Evolutionary conservation across 1,140 invertebrate genomes (phyloP), one percentile per base, ranked within the genome.

Genomic region (Lepidurus packardi): DNA sequence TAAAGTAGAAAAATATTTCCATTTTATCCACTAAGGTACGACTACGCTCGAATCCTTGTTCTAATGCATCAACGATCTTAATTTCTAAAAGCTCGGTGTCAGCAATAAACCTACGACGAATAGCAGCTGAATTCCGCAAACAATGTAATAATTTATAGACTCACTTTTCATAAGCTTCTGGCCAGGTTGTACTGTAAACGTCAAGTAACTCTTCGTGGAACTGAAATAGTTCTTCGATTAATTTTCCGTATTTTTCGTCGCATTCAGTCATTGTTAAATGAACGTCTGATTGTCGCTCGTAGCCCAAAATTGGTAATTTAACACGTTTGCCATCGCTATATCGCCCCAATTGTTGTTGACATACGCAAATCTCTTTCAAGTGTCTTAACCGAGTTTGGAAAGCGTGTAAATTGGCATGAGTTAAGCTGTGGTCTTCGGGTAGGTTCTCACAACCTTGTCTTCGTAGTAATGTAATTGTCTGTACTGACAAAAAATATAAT

Each of bases 351-450:
- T 53, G 44, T 77, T 77, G 44, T 24, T 53, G 76, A 10, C 44
- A 77, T 77, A 53, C 44, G 43, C 76, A 77, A 53, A 77, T 77
- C 10, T 77, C 76, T 34, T 53, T 77, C 10, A 77, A 7, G 76
- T 77, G 76, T 21, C 76, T 25, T 9, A 77, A 16, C n/a, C 76
- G 76, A 11, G 53, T 13, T 53, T 77, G 21, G 16, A 77, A 21
- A 8, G 76, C 76, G 7, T 41, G 76, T 10, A 77, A 77, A 47
- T 77, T 77, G 16, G 76, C 76, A 34, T 65, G 65, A 47, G 65
- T 25, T 24, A 47, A 53, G 24, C 24, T 10, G 3, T 45, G 44
- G 76, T 77, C 41, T 13, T 13, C 16, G 9, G 53, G 53, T 16
- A 21, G 21, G 53, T 65, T 65, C 53, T 7, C 16, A 65, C 21